Conservation (phyloP, 2,888 invertebrate species). For the Drosophila kuntzei region DNA sequence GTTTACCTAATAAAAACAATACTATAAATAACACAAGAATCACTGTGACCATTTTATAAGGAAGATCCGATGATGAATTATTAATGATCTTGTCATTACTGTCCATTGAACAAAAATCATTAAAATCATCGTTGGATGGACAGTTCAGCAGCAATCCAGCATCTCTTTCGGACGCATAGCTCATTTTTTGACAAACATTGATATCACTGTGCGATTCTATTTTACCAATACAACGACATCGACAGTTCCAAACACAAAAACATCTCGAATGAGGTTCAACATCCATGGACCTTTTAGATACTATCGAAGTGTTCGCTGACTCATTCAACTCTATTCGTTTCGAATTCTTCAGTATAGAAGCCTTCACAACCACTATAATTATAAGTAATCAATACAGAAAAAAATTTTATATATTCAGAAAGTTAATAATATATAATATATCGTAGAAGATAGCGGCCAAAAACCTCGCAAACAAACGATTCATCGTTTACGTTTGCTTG, state of each 20-base stretch:
- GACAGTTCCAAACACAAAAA: constrained; percentile 82
- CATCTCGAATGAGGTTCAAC: constrained; percentile 76
- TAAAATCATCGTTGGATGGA: constrained; percentile 24
- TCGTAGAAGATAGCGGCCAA: background rate
- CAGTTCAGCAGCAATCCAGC: constrained; percentile 70
- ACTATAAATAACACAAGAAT: constrained; percentile 44
- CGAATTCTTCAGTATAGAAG: background rate
- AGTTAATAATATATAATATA: background rate
- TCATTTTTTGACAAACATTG: constrained; percentile 70
- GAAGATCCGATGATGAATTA: background rate
- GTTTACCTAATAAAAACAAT: constrained; percentile 66
- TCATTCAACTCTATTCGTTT: background rate
- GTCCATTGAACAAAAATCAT: constrained; percentile 41
- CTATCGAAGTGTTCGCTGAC: constrained; percentile 7
- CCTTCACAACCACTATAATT: constrained; percentile 35
- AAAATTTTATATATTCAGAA: background rate
- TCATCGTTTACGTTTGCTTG: background rate
- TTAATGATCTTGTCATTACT: background rate
- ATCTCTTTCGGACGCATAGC: constrained; percentile 38
- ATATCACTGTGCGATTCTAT: constrained; percentile 67
- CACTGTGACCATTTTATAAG: constrained; percentile 32
- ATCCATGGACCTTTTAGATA: constrained; percentile 67
- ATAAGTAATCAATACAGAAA: background rate
- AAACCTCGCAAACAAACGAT: background rate
- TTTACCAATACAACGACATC: constrained; percentile 77